Evolutionary conservation across 2,888 invertebrate genomes (phyloP).

Genomic region (Drosophila peninsularis): DNA sequence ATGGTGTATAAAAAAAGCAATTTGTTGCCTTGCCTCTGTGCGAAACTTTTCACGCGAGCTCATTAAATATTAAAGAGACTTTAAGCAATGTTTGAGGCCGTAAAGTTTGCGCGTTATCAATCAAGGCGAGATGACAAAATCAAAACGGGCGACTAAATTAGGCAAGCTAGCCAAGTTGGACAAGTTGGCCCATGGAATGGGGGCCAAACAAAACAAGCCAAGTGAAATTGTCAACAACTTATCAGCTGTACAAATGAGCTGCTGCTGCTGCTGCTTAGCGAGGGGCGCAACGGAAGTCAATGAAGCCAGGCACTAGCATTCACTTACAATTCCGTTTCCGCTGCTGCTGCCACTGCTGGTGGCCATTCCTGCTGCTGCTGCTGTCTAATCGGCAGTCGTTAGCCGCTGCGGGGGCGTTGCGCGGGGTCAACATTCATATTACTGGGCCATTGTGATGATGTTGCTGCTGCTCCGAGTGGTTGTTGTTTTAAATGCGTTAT

Average conservation of each 20-base stretch:
- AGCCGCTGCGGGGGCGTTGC: slow-evolving; percentile 49
- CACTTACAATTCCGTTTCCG: slow-evolving; percentile 56
- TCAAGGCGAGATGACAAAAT: slow-evolving; percentile 42
- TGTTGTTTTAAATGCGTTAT: slow-evolving; percentile 76
- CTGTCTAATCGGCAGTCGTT: slow-evolving; percentile 68
- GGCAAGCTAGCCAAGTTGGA: slow-evolving; percentile 53
- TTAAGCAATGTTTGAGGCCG: slow-evolving; percentile 9
- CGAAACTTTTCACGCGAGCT: background rate
- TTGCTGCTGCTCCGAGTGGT: slow-evolving; percentile 20
- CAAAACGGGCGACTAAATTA: slow-evolving; percentile 50
- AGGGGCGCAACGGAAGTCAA: slow-evolving; percentile 3
- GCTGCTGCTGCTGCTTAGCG: slow-evolving; percentile 11
- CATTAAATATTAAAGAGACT: slow-evolving; percentile 29
- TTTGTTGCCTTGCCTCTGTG: background rate
- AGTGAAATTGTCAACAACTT: slow-evolving; percentile 64
- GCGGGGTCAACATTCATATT: slow-evolving; percentile 49
- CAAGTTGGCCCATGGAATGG: slow-evolving; percentile 24
- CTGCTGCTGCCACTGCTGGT: slow-evolving; percentile 50
- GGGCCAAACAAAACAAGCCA: slow-evolving; percentile 46
- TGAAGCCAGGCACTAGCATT: slow-evolving; percentile 33
- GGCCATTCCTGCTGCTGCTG: slow-evolving; percentile 35
- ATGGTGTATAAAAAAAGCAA: background rate
- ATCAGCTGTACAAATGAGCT: slow-evolving; percentile 59
- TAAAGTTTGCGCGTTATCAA: slow-evolving; percentile 46
- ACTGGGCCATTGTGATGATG: slow-evolving; percentile 56